These are phyloP conservation scores for Corvus cornix DNA, from an alignment of 2,113 vertebrate species.

Conservation along the genomic window DNA sequence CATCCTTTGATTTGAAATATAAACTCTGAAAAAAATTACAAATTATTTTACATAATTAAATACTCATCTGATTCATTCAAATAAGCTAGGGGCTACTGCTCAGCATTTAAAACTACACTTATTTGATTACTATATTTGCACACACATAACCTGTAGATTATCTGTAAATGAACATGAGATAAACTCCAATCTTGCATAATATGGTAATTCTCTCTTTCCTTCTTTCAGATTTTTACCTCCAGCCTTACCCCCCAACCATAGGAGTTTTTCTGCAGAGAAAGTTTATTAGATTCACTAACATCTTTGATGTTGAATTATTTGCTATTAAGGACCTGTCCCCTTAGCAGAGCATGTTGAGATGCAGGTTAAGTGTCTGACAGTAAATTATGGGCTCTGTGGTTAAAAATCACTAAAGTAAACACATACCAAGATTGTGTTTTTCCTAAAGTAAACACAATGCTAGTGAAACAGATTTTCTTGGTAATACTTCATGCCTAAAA, in stretches of 20 bases:
- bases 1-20: not conserved
- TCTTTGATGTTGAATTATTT: not conserved
- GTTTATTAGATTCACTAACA: not conserved
- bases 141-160: constrained; percentile 10
- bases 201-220: not conserved
- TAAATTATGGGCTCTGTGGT: not conserved
- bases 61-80: not conserved
- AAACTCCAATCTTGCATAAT: not conserved
- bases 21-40: not conserved
- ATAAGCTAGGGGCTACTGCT: not conserved
- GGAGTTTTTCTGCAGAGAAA: not conserved
- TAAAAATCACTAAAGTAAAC: not conserved
- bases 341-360: not conserved
- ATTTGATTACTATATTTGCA: not conserved
- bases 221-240: not conserved
- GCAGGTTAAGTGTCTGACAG: not conserved
- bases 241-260: not conserved
- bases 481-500: not conserved
- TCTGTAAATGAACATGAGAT: not conserved
- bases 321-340: not conserved
- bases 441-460: constrained; percentile 3
- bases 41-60: not conserved
- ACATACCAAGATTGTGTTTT: not conserved
- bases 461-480: not conserved
- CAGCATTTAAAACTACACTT: not conserved